Evolutionary conservation across 2,888 invertebrate species (phyloP), one percentile per base, ranked within the genome.

Genomic region (Chymomyza fuscimana): DNA sequence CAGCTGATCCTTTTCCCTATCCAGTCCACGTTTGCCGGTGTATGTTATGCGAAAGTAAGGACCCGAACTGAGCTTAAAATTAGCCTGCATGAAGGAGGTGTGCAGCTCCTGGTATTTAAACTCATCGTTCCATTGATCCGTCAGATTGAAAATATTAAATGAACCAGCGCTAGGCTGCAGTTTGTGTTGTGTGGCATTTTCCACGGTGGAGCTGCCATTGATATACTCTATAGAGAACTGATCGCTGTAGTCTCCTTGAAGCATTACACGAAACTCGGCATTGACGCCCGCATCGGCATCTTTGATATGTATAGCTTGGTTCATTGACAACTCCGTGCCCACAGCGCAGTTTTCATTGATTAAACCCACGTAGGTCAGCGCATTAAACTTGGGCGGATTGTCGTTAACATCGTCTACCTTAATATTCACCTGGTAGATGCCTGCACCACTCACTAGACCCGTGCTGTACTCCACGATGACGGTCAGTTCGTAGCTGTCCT

Each of bases 331-430:
- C 90, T 95, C 95, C 0, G 95, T 95, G 7, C 95, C 95, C 52
- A 93, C 92, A 10, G 92, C 92, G 40, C 96, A 94, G 90, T 98
- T 97, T 92, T 98, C 98, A 58, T 93, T 92, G 16, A 98, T 95
- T 72, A 93, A 93, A 1, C 97, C 96, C 82, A 96, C 95, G 89
- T 97, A 98, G 1, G 93, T 90, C 0, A 93, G 89, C 12, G 94
- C 92, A 77, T 95, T 95, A 90, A 98, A 98, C 69, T 94, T 91
- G 0, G 98, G 98, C 4, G 96, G 94, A 86, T 97, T 97, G 87
- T 97, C 97, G 87, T 97, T 97, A 73, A 96, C 96, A 88, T 97
- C 97, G 72, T 96, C 96, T 0, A 97, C 96, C 67, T 94, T 93
- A 40, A 97, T 93, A 12, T 94, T 95, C 0, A 96, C 95, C 93